These are phyloP conservation scores for Metellina segmentata DNA, from an alignment of 2,888 invertebrate species.

Conservation along the genomic window DNA sequence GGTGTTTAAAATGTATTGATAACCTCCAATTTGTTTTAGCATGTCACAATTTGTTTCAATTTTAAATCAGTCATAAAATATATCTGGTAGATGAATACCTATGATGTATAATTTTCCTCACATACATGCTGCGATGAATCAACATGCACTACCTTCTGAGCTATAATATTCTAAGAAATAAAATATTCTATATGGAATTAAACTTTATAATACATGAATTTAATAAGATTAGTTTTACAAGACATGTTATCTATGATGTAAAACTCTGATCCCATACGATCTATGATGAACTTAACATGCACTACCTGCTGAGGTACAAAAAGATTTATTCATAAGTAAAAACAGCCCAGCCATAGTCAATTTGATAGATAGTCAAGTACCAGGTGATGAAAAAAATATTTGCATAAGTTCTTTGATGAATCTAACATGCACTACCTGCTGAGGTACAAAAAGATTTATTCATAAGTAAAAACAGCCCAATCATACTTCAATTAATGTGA, in stretches of 20 bases:
- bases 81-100: neutral
- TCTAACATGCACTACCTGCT: slow-evolving; percentile 51
- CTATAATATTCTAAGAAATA: neutral
- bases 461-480: too few species aligned
- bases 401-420: slow-evolving; percentile 21
- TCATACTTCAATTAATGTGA: too few species aligned
- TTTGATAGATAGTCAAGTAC: neutral
- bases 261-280: neutral
- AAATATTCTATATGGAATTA: too few species aligned
- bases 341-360: neutral
- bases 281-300: slow-evolving; percentile 42
- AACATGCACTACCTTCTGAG: slow-evolving; percentile 53
- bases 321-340: too few species aligned
- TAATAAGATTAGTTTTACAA: too few species aligned
- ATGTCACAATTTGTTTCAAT: too few species aligned
- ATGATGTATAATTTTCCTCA: neutral
- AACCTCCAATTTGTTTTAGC: too few species aligned
- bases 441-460: too few species aligned
- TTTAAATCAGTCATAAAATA: too few species aligned
- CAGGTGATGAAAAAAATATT: slow-evolving; percentile 4
- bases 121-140: slow-evolving; percentile 19
- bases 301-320: slow-evolving; percentile 47
- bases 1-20: too few species aligned
- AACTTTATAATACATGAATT: too few species aligned
- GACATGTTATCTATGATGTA: slow-evolving; percentile 19